Base-by-base conservation (phyloP, 2,888 invertebrate genomes). In the Volucella zonaria region DNA sequence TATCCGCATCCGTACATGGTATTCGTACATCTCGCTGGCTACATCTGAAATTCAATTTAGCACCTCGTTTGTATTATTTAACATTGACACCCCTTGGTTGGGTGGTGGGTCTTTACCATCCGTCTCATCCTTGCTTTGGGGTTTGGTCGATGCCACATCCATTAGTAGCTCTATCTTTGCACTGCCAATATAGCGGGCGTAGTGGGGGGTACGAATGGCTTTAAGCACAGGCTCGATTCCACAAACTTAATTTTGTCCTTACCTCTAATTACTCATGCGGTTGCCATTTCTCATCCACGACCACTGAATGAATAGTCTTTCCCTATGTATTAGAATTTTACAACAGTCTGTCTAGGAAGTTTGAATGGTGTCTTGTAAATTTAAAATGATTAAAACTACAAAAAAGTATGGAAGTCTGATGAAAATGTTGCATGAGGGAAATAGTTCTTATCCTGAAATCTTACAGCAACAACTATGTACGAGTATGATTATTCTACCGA, bases 31-130 rank as follows among this genome's bases (percentile, higher is more conserved):
- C 59, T 59, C 23, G 49, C 68, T 15, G 9, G 10, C 54, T 67
- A 79, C 79, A 79, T 79, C 75, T 56, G 75, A 80, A 83, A 80
- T 80, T 83, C 75, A 83, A 83, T 83, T 83, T 83, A 83, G 83
- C 83, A 83, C 83, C 80, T 83, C 83, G 83, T 83, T 83, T 83
- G 80, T 83, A 75, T 83, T 83, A 83, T 83, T 79, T 79, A 80
- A 83, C 83, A 80, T 83, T 80, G 80, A 61, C 75, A 80, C 80
- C 66, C 75, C 67, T 54, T 56, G 75, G 61, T 45, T 59, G 59
- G 59, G 64, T 23, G 56, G 56, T 43, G 1, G 9, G 62, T 42
- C 42, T 23, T 51, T 52, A 31, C 4, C 31, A 31, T 31, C 31
- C 18, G 73, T 54, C 43, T 15, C 59, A 56, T 56, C 80, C 70